Percentiles rank a stretch among this genome's conserved stretches.
These are phyloP conservation scores for Drosophila anomelani DNA, from an alignment of 2,888 invertebrate species.

Conservation along the genomic window DNA sequence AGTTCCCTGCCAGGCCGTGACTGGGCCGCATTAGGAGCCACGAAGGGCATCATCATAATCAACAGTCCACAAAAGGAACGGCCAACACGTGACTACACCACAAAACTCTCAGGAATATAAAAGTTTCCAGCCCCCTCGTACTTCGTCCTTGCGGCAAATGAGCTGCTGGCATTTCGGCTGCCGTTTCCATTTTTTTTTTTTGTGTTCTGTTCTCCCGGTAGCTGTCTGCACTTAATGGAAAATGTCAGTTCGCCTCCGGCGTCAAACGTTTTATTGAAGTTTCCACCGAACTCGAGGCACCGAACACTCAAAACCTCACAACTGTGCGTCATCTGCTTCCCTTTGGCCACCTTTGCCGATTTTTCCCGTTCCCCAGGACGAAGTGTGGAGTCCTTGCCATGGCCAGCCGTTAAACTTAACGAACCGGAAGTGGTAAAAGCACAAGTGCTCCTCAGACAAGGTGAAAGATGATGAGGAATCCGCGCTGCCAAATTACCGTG, in stretches of 20 bases:
- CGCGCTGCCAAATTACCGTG: slow-evolving; percentile 22
- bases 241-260: slow-evolving; percentile 78
- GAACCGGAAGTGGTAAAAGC: slow-evolving; percentile 76
- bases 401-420: slow-evolving; percentile 70
- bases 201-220: slow-evolving; percentile 27
- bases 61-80: slow-evolving; percentile 48
- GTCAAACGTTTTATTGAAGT: slow-evolving; percentile 77
- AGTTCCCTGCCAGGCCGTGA: slow-evolving; percentile 37
- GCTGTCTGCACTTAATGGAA: slow-evolving; percentile 82
- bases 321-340: slow-evolving; percentile 33
- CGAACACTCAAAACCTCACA: slow-evolving; percentile 29
- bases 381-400: slow-evolving; percentile 23
- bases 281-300: slow-evolving; percentile 29
- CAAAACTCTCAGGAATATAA: slow-evolving; percentile 54
- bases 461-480: slow-evolving; percentile 8
- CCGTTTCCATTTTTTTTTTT: slow-evolving; percentile 26
- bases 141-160: slow-evolving; percentile 28
- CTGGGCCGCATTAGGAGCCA: slow-evolving; percentile 28
- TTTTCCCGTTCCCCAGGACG: slow-evolving; percentile 3
- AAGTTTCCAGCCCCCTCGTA: slow-evolving; percentile 46
- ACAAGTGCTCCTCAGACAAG: slow-evolving; percentile 29
- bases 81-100: slow-evolving; percentile 40
- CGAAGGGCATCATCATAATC: slow-evolving; percentile 56
- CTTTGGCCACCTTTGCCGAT: slow-evolving; percentile 43
- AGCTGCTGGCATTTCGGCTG: slow-evolving; percentile 42